phyloP scores from a whole-genome alignment of 2,113 vertebrate genomes.

The Lampris megalopsis region DNA sequence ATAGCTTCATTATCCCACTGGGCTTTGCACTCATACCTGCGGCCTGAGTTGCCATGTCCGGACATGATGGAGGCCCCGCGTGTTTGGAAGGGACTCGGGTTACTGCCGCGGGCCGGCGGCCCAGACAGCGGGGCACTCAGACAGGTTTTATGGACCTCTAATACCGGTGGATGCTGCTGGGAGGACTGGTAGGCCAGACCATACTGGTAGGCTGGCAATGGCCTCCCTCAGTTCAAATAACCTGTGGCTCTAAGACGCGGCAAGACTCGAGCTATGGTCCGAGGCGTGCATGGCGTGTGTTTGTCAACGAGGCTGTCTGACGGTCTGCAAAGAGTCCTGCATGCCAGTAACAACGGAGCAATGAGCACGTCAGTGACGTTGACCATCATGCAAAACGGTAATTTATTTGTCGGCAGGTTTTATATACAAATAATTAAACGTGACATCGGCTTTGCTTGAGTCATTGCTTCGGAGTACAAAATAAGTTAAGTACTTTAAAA shows the following conservation, averaged over 20 bases:
- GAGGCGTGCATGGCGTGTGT: background rate
- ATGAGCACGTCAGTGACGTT: background rate
- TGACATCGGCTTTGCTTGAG: conserved; percentile 32
- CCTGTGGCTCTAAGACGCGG: too few relatives aligned
- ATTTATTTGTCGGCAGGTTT: conserved; percentile 57
- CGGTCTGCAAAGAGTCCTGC: too few relatives aligned
- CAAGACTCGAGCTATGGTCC: too few relatives aligned
- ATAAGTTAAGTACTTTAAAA: conserved; percentile 71
- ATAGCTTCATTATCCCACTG: conserved; percentile 46
- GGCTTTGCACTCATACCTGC: conserved; percentile 61
- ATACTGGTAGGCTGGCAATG: conserved; percentile 22
- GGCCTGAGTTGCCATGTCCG: conserved; percentile 57
- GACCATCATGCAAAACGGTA: conserved; percentile 24
- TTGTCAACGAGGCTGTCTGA: too few relatives aligned
- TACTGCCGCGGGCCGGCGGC: conserved; percentile 56
- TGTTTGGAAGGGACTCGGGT: conserved; percentile 58
- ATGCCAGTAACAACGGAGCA: background rate
- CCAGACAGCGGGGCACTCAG: conserved; percentile 13
- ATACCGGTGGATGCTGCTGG: conserved; percentile 53
- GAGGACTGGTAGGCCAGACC: conserved; percentile 6
- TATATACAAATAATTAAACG: conserved; percentile 68
- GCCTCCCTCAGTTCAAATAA: background rate
- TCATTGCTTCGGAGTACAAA: conserved; percentile 70
- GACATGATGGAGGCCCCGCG: conserved; percentile 44
- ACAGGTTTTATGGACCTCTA: conserved; percentile 62